Evolutionary conservation across 2,888 invertebrate genomes (phyloP), one percentile per base, ranked within the genome.

Genomic region (Caradrina kadenii): DNA sequence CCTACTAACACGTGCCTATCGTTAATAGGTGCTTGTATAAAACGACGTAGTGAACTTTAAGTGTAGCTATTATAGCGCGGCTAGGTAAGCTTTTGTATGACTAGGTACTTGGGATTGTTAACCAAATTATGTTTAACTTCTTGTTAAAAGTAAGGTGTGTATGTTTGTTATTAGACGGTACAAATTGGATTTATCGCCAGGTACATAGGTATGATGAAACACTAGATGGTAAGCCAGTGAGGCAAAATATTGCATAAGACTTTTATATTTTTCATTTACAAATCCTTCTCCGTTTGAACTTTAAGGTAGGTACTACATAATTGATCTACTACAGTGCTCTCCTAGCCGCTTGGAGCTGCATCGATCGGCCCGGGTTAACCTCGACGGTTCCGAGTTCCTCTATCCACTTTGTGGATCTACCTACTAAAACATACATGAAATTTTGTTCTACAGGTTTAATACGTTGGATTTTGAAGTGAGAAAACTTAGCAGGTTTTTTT

Each of bases 281-380:
- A 17, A 10, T 31, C 6, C 1, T 21, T 45, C 15, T 21, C 13
- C 39, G 11, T 39, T 39, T 39, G 8, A 39, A 11, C 39, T 39
- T 39, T 11, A 39, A 39, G 39, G 39, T 13, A 39, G 13, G 39
- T 39, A 39, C 39, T 39, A 39, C 39, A 39, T 58, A 77, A 79
- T 65, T 56, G 10, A 66, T 56, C n/a, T 48, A 42, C 49, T 67
- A 49, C 39, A 55, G 52, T 52, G 48, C 45, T 17, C 17, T 45
- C 15, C 45, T 45, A 45, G 45, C 17, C 45, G 45, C 45, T 45
- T 17, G 80, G 55, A 87, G 93, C 92, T 93, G 76, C 71, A 93
- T 93, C 93, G 93, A 93, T 93, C 92, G 80, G 91, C 88, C 91
- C 92, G 93, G 93, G 93, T 21, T 73, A 53, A 73, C 61, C 66